Evolutionary conservation across 2,113 vertebrate genomes (phyloP).

Genomic region (Pluvialis apricaria): DNA sequence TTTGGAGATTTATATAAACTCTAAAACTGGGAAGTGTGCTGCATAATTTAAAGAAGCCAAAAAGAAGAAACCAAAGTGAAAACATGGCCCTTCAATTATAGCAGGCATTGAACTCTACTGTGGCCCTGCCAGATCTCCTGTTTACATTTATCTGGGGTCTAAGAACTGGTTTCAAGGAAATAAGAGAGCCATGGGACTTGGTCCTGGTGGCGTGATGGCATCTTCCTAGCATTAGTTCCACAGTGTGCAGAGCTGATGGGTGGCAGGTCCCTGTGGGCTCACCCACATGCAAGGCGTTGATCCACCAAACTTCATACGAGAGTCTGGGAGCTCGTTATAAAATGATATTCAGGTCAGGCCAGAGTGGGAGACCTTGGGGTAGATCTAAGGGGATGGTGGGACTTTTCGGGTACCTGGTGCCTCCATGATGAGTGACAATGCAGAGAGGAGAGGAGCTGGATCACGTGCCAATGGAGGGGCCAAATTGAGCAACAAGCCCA

Average conservation of each 20-base stretch:
- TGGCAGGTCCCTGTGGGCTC: background rate
- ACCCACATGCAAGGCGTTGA: background rate
- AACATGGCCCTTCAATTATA: background rate
- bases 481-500: background rate
- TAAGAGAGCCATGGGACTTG: background rate
- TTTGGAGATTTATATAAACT: background rate
- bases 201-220: background rate
- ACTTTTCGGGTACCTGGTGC: background rate
- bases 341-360: background rate
- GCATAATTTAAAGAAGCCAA: background rate
- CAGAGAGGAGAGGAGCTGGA: background rate
- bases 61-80: background rate
- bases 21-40: background rate
- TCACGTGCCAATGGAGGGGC: background rate
- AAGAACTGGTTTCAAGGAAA: background rate
- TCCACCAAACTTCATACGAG: background rate
- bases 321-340: background rate
- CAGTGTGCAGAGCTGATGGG: too few species aligned
- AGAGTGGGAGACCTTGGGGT: background rate
- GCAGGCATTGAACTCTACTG: background rate
- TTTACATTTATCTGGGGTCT: background rate
- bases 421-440: background rate
- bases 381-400: background rate
- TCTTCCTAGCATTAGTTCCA: background rate
- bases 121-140: background rate